Percentiles rank a stretch among this genome's conserved stretches.
These are phyloP conservation scores for Paracentrotus lividus DNA, from an alignment of 53 echinoderm and acorn worm genomes.

Conservation along the genomic window DNA sequence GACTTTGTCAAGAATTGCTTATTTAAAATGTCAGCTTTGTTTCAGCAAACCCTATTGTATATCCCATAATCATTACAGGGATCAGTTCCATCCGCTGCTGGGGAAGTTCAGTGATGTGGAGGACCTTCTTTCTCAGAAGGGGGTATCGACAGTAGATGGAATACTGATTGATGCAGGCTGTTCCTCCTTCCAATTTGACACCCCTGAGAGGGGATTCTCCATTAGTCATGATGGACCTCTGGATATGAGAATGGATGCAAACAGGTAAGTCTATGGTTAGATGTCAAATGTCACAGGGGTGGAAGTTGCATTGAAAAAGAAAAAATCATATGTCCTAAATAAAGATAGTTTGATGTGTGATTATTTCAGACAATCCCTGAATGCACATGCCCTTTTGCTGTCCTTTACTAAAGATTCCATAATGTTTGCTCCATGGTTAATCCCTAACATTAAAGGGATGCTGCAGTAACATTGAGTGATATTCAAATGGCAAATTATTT, in stretches of 20 bases:
- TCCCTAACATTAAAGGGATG: too few species aligned
- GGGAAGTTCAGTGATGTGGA: slow-evolving; percentile 88
- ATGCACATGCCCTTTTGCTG: too few species aligned
- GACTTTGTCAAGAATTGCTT: too few species aligned
- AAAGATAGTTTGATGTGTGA: too few species aligned
- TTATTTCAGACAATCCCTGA: too few species aligned
- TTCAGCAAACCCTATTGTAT: background rate
- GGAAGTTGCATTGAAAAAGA: too few species aligned
- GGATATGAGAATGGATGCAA: slow-evolving; percentile 96
- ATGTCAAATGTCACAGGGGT: too few species aligned
- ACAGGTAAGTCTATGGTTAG: slow-evolving; percentile 85
- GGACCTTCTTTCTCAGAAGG: slow-evolving; percentile 66
- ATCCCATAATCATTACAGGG: slow-evolving; percentile 15
- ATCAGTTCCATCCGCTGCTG: slow-evolving; percentile 79
- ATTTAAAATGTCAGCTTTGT: background rate
- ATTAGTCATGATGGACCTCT: slow-evolving; percentile 88
- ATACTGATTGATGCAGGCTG: slow-evolving; percentile 94
- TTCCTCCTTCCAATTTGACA: slow-evolving; percentile 94
- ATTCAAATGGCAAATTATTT: too few species aligned
- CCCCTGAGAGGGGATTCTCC: slow-evolving; percentile 89
- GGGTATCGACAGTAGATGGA: slow-evolving; percentile 79
- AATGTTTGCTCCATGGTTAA: too few species aligned
- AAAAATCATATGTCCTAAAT: too few species aligned
- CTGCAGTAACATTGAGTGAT: too few species aligned
- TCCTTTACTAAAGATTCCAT: too few species aligned